A percentile compares a stretch with the other conserved stretches of the same genome.
These are phyloP conservation scores for Acheta domesticus DNA, from an alignment of 2,888 invertebrate genomes.

Conservation along the genomic window DNA sequence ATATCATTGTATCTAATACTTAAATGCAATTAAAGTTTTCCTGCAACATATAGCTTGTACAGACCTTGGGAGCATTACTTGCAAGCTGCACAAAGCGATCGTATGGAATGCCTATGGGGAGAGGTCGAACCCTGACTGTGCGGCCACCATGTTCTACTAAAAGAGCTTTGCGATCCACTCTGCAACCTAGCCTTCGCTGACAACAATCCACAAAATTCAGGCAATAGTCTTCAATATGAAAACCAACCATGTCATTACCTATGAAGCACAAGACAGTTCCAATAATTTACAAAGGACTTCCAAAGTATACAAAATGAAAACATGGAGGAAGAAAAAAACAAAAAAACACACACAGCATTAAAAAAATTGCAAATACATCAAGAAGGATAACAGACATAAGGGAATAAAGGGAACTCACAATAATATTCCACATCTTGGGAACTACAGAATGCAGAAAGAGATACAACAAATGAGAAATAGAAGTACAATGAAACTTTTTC, in stretches of 20 bases:
- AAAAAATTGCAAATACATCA: background rate
- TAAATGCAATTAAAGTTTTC: no score
- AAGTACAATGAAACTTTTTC: background rate
- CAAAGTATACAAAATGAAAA: background rate
- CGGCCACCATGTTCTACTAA: constrained; percentile 84
- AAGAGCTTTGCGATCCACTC: constrained; percentile 82
- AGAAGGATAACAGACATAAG: no score
- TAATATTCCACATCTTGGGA: no score
- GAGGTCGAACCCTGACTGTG: constrained; percentile 75
- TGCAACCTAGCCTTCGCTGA: constrained; percentile 79
- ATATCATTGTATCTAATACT: no score
- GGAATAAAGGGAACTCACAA: no score
- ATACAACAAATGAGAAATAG: no score
- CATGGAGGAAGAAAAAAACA: background rate
- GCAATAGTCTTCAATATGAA: constrained; percentile 88
- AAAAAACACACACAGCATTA: constrained; percentile 3
- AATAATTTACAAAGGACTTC: background rate
- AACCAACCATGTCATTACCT: constrained; percentile 90
- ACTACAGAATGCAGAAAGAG: no score
- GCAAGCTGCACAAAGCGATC: constrained; percentile 80
- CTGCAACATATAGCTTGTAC: no score
- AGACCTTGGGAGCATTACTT: constrained; percentile 50
- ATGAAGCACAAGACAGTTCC: constrained; percentile 37
- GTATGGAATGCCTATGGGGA: constrained; percentile 87
- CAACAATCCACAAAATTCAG: constrained; percentile 89